Conservation (phyloP, 2,888 invertebrate species). For the Chrysolina americana region DNA sequence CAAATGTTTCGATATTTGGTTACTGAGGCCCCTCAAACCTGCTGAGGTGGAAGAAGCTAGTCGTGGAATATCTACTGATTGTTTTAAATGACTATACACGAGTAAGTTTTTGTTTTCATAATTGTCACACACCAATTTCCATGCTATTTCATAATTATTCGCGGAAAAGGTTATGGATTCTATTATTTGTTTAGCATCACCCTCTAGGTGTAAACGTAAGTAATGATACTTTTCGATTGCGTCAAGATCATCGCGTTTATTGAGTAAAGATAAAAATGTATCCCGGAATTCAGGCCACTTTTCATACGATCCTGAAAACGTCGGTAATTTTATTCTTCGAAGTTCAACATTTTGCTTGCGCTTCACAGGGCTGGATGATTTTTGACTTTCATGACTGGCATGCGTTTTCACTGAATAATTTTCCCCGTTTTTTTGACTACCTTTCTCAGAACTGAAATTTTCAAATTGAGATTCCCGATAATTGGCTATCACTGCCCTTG, state of each 20-base stretch:
- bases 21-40: constrained; percentile 5
- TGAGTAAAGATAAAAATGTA: neutral
- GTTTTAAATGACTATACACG: neutral
- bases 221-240: constrained; percentile 3
- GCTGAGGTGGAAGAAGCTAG: neutral
- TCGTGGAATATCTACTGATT: constrained; percentile 2
- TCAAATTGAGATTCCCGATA: neutral
- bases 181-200: constrained; percentile 3
- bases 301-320: neutral
- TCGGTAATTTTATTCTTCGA: constrained; percentile 3
- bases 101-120: neutral
- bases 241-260: constrained; percentile 3
- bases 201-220: neutral
- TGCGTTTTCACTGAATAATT: neutral
- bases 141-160: neutral
- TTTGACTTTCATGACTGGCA: neutral
- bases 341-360: constrained; percentile 3
- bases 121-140: neutral
- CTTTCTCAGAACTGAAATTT: neutral
- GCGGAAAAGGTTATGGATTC: neutral
- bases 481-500: neutral
- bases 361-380: neutral
- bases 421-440: no score
- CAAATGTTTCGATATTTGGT: constrained; percentile 28
- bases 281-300: constrained; percentile 7